A percentile compares a stretch with the other conserved stretches of the same genome.
Conservation (phyloP, 2,888 invertebrate species). For the Pasiphila rectangulata region DNA sequence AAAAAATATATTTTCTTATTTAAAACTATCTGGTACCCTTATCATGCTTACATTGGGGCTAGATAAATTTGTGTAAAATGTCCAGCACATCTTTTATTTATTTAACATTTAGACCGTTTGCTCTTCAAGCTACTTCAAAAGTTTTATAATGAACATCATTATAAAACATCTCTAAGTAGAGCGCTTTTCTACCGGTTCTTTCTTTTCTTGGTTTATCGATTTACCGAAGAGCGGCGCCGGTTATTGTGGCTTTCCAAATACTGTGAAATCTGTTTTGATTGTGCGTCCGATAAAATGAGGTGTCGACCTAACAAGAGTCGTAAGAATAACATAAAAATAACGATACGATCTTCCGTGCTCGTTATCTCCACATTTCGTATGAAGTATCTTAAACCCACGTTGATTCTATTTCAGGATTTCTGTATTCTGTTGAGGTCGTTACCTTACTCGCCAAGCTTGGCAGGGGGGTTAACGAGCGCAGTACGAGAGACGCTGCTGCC, state of each 20-base stretch:
- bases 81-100: no score
- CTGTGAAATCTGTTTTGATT: constrained; percentile 7
- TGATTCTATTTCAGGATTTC: constrained; percentile 29
- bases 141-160: constrained; percentile 4
- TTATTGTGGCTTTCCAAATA: not conserved
- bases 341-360: constrained; percentile 52
- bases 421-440: no score
- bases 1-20: no score
- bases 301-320: constrained; percentile 55
- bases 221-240: not conserved
- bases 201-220: constrained; percentile 6
- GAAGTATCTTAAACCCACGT: constrained; percentile 32
- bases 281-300: constrained; percentile 33
- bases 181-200: not conserved
- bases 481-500: no score
- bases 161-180: not conserved
- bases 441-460: no score
- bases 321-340: constrained; percentile 60
- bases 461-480: no score
- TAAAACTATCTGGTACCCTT: no score
- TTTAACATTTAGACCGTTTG: no score
- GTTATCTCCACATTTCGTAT: constrained; percentile 55
- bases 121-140: not conserved
- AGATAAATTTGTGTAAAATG: no score
- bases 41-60: no score